Percentiles rank a stretch among this genome's conserved stretches.
Evolutionary conservation across 2,113 vertebrate species (phyloP).

Genomic region (Microcebus tavaratra): DNA sequence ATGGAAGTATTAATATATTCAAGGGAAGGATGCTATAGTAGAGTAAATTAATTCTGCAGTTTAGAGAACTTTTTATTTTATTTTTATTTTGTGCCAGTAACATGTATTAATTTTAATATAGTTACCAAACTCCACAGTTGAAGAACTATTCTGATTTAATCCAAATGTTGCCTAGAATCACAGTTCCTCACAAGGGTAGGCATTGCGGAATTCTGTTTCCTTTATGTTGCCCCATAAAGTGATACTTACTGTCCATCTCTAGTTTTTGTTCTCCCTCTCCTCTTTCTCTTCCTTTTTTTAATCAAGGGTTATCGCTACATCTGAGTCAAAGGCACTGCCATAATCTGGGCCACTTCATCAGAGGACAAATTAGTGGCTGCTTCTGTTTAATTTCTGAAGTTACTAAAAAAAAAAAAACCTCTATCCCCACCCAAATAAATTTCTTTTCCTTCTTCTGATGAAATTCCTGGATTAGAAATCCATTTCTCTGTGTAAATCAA

Average conservation of each 20-base stretch:
- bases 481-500: slow-evolving; percentile 75
- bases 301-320: background rate
- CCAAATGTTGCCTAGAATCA: background rate
- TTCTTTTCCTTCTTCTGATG: slow-evolving; percentile 25
- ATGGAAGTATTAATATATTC: background rate
- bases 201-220: too few species aligned
- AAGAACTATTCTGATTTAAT: background rate
- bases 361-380: background rate
- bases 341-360: background rate
- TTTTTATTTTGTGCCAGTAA: background rate
- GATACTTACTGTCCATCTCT: accelerated
- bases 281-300: background rate
- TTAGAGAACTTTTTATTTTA: background rate
- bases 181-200: background rate
- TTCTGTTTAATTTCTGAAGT: slow-evolving; percentile 35
- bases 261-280: background rate
- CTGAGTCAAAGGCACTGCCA: background rate
- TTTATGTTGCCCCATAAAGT: background rate
- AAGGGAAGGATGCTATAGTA: background rate
- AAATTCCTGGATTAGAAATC: slow-evolving; percentile 77
- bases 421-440: background rate
- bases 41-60: background rate
- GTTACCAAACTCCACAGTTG: background rate
- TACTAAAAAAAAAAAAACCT: background rate
- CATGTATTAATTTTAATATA: background rate